Conservation (phyloP, 2,113 vertebrate species). For the Vulpes vulpes region DNA sequence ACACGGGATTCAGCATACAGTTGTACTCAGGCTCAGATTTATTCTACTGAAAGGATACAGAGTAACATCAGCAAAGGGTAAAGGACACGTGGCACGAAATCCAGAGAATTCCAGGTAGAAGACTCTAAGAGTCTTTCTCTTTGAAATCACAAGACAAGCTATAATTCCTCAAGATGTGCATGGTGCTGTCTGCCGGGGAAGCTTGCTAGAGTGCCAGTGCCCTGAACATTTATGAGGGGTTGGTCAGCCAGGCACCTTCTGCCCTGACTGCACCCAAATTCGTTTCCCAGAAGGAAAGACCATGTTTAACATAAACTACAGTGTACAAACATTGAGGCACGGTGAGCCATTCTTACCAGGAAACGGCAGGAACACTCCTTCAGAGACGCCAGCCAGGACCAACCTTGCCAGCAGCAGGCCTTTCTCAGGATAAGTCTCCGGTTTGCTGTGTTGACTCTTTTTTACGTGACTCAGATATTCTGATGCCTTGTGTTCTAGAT, state of each 20-base stretch:
- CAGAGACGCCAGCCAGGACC: neutral
- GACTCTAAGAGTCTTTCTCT: neutral
- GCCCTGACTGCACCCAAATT: neutral
- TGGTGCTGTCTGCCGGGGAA: neutral
- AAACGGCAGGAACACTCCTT: neutral
- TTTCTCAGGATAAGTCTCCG: neutral
- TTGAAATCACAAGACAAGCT: neutral
- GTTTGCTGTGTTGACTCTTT: neutral
- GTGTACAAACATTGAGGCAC: neutral
- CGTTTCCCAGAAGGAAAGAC: neutral
- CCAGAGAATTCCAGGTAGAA: neutral
- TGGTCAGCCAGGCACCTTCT: no score
- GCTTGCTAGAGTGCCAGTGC: neutral
- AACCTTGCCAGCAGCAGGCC: neutral
- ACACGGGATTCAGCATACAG: neutral
- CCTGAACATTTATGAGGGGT: neutral
- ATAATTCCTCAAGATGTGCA: neutral
- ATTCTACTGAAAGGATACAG: neutral
- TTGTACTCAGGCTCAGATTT: neutral
- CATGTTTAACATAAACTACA: neutral
- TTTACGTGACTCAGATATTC: neutral
- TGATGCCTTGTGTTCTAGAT: neutral
- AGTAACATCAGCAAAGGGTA: neutral
- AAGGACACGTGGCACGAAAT: neutral
- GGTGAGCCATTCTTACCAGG: neutral